phyloP scores from a whole-genome alignment of 2,113 vertebrate species.

The Tupaia chinensis region DNA sequence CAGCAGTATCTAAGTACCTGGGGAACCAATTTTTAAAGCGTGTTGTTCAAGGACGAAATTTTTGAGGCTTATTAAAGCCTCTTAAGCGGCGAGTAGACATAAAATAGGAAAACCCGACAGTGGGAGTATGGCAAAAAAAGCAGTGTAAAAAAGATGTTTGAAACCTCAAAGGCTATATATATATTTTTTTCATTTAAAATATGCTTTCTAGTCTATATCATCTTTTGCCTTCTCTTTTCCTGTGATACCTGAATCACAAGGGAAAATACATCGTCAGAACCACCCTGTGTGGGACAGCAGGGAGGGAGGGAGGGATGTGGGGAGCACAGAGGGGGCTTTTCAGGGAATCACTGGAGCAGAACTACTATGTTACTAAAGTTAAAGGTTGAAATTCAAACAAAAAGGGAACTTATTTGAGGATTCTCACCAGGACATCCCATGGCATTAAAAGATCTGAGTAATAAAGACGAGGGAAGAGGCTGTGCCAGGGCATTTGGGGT shows the following conservation, averaged over 20 bases:
- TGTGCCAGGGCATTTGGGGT: neutral
- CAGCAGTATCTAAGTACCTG: neutral
- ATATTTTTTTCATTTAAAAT: neutral
- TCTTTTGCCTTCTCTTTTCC: constrained; percentile 6
- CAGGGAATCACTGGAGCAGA: neutral
- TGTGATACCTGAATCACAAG: neutral
- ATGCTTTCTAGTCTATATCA: neutral
- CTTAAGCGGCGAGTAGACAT: neutral
- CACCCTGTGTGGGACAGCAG: neutral
- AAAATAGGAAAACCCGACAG: neutral
- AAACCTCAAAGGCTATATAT: neutral
- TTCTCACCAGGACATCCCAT: neutral
- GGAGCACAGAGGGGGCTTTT: neutral
- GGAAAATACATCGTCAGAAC: neutral
- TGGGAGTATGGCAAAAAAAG: neutral
- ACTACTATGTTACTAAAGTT: neutral
- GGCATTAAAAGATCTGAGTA: neutral
- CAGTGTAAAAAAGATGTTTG: neutral
- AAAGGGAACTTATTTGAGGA: neutral
- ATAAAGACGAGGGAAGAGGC: neutral
- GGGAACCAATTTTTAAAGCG: neutral
- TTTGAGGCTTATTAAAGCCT: neutral
- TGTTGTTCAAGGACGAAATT: neutral
- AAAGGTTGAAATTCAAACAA: neutral
- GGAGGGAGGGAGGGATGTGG: neutral